Evolutionary conservation across 2,888 invertebrate genomes (phyloP).

Genomic region (Caenorhabditis virilis): DNA sequence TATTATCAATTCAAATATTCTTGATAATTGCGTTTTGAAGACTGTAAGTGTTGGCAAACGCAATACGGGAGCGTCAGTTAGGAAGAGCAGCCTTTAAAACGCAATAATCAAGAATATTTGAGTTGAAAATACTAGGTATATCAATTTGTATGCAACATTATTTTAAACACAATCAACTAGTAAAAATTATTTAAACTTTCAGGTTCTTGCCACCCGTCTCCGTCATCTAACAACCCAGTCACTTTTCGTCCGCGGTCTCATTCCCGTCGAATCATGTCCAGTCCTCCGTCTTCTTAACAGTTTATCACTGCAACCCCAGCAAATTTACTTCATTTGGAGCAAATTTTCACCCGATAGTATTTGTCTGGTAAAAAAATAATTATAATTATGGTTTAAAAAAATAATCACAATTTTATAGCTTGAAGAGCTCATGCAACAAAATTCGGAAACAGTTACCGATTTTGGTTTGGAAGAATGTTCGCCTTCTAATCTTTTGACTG

Average conservation of each 20-base stretch:
- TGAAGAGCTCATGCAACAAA: conserved; percentile 32
- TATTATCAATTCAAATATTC: too few species aligned
- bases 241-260: conserved; percentile 57
- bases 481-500: conserved; percentile 44
- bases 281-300: conserved; percentile 43
- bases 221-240: conserved; percentile 50
- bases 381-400: not conserved
- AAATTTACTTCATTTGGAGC: conserved; percentile 62
- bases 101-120: too few species aligned
- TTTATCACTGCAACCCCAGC: conserved; percentile 46
- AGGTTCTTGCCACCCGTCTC: conserved; percentile 39
- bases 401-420: conserved; percentile 31
- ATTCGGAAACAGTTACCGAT: conserved; percentile 38
- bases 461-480: conserved; percentile 55
- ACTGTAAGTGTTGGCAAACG: too few species aligned
- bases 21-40: too few species aligned
- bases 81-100: too few species aligned
- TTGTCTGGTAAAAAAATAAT: conserved; percentile 21
- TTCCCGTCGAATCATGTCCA: conserved; percentile 55
- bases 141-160: too few species aligned
- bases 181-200: conserved; percentile 9
- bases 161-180: too few species aligned
- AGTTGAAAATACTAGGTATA: too few species aligned
- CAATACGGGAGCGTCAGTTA: too few species aligned
- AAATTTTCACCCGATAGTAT: conserved; percentile 45